Evolutionary conservation across 2,888 invertebrate genomes (phyloP).

Genomic region (Euzophera pinguis): DNA sequence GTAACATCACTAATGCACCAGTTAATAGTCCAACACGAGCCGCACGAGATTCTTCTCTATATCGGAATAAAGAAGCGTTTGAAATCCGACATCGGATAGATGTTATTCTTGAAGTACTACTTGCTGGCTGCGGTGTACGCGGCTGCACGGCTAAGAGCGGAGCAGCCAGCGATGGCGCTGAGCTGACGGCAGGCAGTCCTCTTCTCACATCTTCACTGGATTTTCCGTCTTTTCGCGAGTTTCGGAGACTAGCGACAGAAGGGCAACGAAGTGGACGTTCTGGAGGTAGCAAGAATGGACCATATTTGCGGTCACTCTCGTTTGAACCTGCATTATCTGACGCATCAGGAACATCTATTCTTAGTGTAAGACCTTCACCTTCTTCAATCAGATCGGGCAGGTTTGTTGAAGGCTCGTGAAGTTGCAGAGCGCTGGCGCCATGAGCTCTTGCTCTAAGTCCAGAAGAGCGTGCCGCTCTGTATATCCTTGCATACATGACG

Average conservation of each 20-base stretch:
- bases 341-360: slow-evolving; percentile 49
- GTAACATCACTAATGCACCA: slow-evolving; percentile 87
- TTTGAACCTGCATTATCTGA: slow-evolving; percentile 41
- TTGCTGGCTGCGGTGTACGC: slow-evolving; percentile 68
- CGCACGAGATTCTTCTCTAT: slow-evolving; percentile 93
- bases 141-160: slow-evolving; percentile 52
- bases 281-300: slow-evolving; percentile 68
- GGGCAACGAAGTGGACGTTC: slow-evolving; percentile 67
- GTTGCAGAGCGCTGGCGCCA: slow-evolving; percentile 73
- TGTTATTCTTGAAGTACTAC: slow-evolving; percentile 82
- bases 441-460: slow-evolving; percentile 72
- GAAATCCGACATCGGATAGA: slow-evolving; percentile 89
- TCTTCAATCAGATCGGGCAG: slow-evolving; percentile 65
- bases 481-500: slow-evolving; percentile 87
- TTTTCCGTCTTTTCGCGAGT: slow-evolving; percentile 62
- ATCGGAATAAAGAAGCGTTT: slow-evolving; percentile 90
- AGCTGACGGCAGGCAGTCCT: slow-evolving; percentile 70
- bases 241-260: slow-evolving; percentile 66
- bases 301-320: slow-evolving; percentile 58
- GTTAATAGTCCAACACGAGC: slow-evolving; percentile 84
- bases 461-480: slow-evolving; percentile 87
- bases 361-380: slow-evolving; percentile 65
- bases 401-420: slow-evolving; percentile 65
- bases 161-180: slow-evolving; percentile 73
- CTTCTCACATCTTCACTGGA: slow-evolving; percentile 61